Conservation (phyloP, 2,888 invertebrate genomes). For the Morpho achilles region DNA sequence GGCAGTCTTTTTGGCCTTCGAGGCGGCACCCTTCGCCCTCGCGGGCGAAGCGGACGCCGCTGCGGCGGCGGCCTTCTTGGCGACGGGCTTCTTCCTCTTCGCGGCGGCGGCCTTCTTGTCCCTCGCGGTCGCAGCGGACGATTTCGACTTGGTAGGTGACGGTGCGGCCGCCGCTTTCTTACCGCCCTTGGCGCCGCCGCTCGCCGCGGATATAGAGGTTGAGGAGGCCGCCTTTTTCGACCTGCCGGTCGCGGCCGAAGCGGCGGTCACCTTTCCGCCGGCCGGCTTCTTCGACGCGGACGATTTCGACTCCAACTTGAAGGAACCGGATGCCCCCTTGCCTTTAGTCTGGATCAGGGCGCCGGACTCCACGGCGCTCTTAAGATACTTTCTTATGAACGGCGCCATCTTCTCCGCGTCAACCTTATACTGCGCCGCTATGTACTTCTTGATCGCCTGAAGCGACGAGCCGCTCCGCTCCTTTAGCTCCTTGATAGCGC, state of each 20-base stretch:
- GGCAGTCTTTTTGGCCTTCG: constrained; percentile 47
- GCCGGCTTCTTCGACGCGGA: constrained; percentile 31
- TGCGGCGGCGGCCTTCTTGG: constrained; percentile 26
- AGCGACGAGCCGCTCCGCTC: constrained; percentile 79
- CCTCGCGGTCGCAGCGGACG: constrained; percentile 29
- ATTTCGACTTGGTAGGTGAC: constrained; percentile 24
- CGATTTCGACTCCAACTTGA: constrained; percentile 53
- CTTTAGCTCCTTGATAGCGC: constrained; percentile 38
- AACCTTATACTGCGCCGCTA: constrained; percentile 74
- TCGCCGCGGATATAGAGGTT: constrained; percentile 23
- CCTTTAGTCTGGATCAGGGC: constrained; percentile 77
- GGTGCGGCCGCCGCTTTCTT: constrained; percentile 26
- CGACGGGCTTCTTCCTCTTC: constrained; percentile 34
- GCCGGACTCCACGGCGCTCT: constrained; percentile 74
- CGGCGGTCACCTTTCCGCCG: constrained; percentile 35
- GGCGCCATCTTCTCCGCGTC: constrained; percentile 68
- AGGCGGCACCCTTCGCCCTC: constrained; percentile 35
- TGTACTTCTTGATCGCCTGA: constrained; percentile 81
- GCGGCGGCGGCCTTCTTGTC: constrained; percentile 38
- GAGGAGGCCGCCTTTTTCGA: constrained; percentile 34
- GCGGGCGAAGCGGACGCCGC: constrained; percentile 31
- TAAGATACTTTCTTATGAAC: constrained; percentile 78
- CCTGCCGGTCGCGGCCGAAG: constrained; percentile 25
- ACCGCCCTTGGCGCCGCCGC: constrained; percentile 24
- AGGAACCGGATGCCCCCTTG: constrained; percentile 70